These are phyloP conservation scores for Abramis brama DNA, from an alignment of 2,113 vertebrate genomes.

Conservation along the genomic window DNA sequence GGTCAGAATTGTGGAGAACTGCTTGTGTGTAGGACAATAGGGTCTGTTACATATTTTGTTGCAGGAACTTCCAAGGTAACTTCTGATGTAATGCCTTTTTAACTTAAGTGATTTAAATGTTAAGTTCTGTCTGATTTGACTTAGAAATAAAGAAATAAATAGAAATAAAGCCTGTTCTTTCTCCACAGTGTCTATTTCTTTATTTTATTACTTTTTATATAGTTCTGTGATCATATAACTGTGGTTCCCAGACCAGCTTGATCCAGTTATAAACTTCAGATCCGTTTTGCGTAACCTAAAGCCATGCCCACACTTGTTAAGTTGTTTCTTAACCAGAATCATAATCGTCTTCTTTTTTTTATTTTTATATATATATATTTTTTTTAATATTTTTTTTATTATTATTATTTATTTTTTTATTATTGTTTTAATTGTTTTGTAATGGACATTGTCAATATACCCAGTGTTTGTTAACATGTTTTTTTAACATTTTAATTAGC, in stretches of 20 bases:
- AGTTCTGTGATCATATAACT: too few species aligned
- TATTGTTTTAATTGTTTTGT: neutral
- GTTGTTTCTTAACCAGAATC: neutral
- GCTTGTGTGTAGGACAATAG: constrained; percentile 12
- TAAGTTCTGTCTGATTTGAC: constrained; percentile 61
- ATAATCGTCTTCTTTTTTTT: neutral
- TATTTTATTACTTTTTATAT: neutral
- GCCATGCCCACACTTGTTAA: neutral
- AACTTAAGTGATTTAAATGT: constrained; percentile 59
- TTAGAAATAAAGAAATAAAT: too few species aligned
- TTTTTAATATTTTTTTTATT: too few species aligned
- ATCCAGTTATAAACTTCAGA: neutral
- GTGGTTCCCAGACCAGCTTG: neutral
- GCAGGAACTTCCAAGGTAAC: constrained; percentile 34
- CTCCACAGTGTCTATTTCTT: constrained; percentile 32
- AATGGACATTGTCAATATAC: neutral
- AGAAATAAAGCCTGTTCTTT: constrained; percentile 70
- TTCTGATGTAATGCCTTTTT: constrained; percentile 49
- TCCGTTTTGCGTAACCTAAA: neutral
- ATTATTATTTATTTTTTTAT: too few species aligned
- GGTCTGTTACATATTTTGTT: constrained; percentile 40
- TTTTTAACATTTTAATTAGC: neutral
- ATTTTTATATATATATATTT: too few species aligned
- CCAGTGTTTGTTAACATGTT: neutral
- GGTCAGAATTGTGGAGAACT: neutral